Evolutionary conservation across 92 coral and sea anemone genomes (phyloP).

Genomic region (Umimayanthus chanpuru): DNA sequence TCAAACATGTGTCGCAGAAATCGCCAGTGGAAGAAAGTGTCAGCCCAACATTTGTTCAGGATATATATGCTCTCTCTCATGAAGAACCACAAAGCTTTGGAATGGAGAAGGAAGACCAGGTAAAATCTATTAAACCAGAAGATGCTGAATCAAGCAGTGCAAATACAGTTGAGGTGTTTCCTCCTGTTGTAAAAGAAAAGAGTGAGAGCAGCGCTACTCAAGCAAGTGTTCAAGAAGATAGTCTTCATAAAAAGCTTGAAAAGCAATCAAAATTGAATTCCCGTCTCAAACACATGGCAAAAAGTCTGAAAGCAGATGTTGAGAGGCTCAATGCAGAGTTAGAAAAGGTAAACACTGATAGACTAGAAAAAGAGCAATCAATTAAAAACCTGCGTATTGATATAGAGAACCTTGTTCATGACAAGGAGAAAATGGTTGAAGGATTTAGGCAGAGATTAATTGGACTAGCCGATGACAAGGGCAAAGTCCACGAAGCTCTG

Average conservation of each 20-base stretch:
- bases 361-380: slow-evolving; percentile 62
- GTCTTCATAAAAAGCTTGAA: slow-evolving; percentile 50
- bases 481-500: slow-evolving; percentile 37
- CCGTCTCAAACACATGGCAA: slow-evolving; percentile 66
- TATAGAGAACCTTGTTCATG: slow-evolving; percentile 65
- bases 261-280: slow-evolving; percentile 64
- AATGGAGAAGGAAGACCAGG: slow-evolving; percentile 24
- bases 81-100: slow-evolving; percentile 65
- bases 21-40: slow-evolving; percentile 61
- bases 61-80: slow-evolving; percentile 57
- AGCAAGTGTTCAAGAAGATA: slow-evolving; percentile 24
- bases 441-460: slow-evolving; percentile 57
- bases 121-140: slow-evolving; percentile 44
- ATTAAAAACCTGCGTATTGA: slow-evolving; percentile 69
- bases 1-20: slow-evolving; percentile 56
- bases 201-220: slow-evolving; percentile 39
- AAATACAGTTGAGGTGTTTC: slow-evolving; percentile 14
- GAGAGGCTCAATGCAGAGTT: slow-evolving; percentile 50
- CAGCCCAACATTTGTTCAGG: slow-evolving; percentile 49
- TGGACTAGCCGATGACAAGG: slow-evolving; percentile 56
- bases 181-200: slow-evolving; percentile 18
- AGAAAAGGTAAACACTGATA: slow-evolving; percentile 47
- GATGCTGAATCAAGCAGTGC: slow-evolving; percentile 40
- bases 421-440: slow-evolving; percentile 69
- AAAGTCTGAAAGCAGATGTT: slow-evolving; percentile 51